Evolutionary conservation across 2,113 vertebrate species (phyloP), one percentile per base, ranked within the genome.

Genomic region (Nibea coibor): DNA sequence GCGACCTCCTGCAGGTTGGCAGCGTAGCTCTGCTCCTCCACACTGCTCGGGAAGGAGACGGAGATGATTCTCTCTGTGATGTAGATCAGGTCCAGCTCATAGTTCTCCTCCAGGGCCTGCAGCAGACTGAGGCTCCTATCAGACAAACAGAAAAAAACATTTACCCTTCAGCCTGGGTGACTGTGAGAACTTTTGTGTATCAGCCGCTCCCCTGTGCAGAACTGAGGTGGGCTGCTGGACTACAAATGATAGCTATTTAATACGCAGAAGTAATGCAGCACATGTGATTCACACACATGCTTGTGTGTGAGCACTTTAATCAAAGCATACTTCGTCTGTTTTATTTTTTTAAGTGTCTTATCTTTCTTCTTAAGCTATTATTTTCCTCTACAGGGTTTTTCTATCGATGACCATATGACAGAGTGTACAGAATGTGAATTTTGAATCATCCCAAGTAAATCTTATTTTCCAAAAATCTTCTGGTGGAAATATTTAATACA

Each of bases 31-130:
- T 96, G 96, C 88, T 99, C 97, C 5, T 98, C 97, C 0, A 96
- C 96, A 0, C 84, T 69, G 62, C 96, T 94, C 85, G 97, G 95
- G 87, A 97, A 99, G 85, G 97, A 97, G 78, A 99, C 97, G 0
- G 98, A 97, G 10, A 99, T 98, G 94, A 99, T 96, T 64, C 96
- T 92, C 89, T 97, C 97, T 0, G 97, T 97, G 94, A 97, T 95
- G 14, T 97, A 97, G 69, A 97, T 90, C 88, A 99, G 95, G 92
- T 99, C 98, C 94, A 99, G 89, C 93, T 99, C 98, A 12, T 97
- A 99, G 93, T 87, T 97, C 93, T 97, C 97, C 88, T 98, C 98
- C 95, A 96, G 94, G 81, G 95, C 85, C 28, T 94, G 94, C 16
- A 95, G 96, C 84, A 97, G 89, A 86, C 97, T 97, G 62, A 91